Conservation (phyloP, 2,888 invertebrate species). For the Caenorhabditis sp. region DNA sequence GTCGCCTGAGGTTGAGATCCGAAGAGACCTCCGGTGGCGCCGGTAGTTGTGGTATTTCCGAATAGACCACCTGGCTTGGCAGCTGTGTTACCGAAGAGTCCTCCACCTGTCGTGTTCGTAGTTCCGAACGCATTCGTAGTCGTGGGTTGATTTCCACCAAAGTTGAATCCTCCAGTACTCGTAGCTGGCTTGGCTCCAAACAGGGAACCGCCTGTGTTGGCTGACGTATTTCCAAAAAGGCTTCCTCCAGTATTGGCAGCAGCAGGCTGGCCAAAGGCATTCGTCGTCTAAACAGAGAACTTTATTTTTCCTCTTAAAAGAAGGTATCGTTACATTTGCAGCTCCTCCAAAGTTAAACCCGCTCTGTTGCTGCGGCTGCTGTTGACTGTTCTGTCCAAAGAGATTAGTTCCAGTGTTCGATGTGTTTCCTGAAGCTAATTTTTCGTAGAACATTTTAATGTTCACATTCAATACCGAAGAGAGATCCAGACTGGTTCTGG, state of each 20-base stretch:
- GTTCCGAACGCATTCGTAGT: conserved; percentile 80
- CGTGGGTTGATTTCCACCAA: conserved; percentile 49
- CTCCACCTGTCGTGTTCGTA: conserved; percentile 70
- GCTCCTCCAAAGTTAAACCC: conserved; percentile 43
- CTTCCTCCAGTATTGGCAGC: conserved; percentile 70
- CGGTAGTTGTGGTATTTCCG: conserved; percentile 54
- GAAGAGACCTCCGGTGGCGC: conserved; percentile 61
- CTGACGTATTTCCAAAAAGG: conserved; percentile 78
- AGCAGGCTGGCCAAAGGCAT: conserved; percentile 60
- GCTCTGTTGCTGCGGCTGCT: conserved; percentile 17
- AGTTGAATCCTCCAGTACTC: conserved; percentile 64
- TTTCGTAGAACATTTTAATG: neutral
- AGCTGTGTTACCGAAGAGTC: conserved; percentile 63
- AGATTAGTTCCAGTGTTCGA: conserved; percentile 34
- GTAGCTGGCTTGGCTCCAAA: conserved; percentile 67
- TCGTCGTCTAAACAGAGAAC: conserved; percentile 17
- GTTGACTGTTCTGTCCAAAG: conserved; percentile 48
- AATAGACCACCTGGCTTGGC: conserved; percentile 65
- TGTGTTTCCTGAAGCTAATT: neutral
- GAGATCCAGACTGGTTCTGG: conserved; percentile 21
- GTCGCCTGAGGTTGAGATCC: conserved; percentile 64
- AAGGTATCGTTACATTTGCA: conserved; percentile 6
- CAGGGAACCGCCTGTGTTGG: conserved; percentile 48
- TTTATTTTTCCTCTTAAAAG: too few relatives aligned
- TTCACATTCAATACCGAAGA: too few relatives aligned